These are phyloP conservation scores for Isaurus tuberculatus DNA, from an alignment of 92 coral and sea anemone species.

Conservation along the genomic window DNA sequence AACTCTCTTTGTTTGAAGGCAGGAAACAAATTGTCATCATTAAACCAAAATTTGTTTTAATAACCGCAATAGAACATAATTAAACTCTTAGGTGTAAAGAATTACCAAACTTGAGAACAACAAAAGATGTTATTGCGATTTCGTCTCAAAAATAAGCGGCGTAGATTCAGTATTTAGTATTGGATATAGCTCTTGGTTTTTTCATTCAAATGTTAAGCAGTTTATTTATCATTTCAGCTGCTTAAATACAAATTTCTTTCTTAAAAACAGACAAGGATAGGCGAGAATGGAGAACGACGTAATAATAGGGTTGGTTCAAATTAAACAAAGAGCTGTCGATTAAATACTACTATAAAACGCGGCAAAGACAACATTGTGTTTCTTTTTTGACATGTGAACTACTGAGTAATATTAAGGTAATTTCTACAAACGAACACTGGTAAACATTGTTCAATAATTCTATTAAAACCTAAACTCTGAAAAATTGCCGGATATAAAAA, in stretches of 20 bases:
- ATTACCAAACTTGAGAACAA: constrained; percentile 21
- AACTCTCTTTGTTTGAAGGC: constrained; percentile 13
- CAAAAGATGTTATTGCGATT: not conserved
- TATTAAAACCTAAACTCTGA: not conserved
- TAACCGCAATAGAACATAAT: constrained; percentile 5
- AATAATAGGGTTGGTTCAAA: constrained; percentile 17
- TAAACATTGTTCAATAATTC: constrained; percentile 16
- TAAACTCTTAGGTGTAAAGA: constrained; percentile 15
- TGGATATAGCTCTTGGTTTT: not conserved
- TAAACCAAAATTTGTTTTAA: constrained; percentile 10
- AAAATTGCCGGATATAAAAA: constrained; percentile 31
- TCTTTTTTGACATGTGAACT: constrained; percentile 31
- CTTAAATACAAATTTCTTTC: not conserved
- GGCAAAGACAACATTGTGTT: constrained; percentile 22
- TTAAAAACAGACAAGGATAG: not conserved
- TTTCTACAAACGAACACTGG: constrained; percentile 1
- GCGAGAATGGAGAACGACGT: not conserved
- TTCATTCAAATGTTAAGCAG: not conserved
- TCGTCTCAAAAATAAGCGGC: not conserved
- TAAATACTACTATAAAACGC: constrained; percentile 1
- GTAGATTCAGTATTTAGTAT: not conserved
- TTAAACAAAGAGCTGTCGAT: constrained; percentile 29
- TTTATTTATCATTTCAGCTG: constrained; percentile 18
- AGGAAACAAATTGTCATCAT: constrained; percentile 18
- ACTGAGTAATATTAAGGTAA: constrained; percentile 14